These are phyloP conservation scores for Pseudorhombus dupliciocellatus DNA, from an alignment of 2,113 vertebrate species.

Conservation along the genomic window DNA sequence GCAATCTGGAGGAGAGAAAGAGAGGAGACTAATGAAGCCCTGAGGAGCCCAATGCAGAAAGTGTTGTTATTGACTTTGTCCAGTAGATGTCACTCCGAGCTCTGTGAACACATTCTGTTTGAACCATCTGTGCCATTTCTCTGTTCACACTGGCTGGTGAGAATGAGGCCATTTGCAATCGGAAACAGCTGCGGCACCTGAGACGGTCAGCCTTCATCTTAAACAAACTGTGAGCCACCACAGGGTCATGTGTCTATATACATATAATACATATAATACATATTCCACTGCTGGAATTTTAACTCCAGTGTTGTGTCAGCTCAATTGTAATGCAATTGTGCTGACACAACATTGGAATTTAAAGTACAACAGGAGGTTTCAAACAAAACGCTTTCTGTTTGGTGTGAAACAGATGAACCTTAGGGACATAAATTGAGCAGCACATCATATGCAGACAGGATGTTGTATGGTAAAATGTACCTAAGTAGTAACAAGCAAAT, in stretches of 20 bases:
- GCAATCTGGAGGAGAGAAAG: slow-evolving; percentile 86
- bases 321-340: too few species aligned
- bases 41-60: neutral
- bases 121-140: neutral
- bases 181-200: slow-evolving; percentile 4
- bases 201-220: neutral
- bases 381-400: neutral
- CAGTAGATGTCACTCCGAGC: slow-evolving; percentile 62
- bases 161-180: slow-evolving; percentile 6
- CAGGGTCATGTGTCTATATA: neutral
- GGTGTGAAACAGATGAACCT: too few species aligned
- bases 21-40: neutral
- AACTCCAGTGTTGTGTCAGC: too few species aligned
- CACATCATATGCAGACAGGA: neutral
- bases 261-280: too few species aligned
- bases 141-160: neutral
- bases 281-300: neutral
- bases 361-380: neutral
- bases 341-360: too few species aligned
- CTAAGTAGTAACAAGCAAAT: neutral
- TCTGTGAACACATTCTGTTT: neutral
- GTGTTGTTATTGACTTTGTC: neutral
- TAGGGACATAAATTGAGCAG: neutral
- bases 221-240: neutral
- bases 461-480: neutral